phyloP scores from a whole-genome alignment of 2,888 invertebrate genomes.

The Lasius platythorax region DNA sequence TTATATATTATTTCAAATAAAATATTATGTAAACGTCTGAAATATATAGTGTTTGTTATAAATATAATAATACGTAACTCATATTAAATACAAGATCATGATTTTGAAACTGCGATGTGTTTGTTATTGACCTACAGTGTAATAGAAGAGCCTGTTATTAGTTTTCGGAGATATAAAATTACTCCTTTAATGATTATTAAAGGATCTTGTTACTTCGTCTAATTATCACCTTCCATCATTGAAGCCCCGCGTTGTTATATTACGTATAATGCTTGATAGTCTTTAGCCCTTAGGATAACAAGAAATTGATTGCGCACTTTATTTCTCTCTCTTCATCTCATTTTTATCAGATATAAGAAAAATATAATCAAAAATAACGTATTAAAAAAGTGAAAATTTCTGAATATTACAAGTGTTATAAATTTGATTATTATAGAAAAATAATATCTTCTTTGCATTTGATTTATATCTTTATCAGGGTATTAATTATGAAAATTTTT shows the following conservation, averaged over 20 bases:
- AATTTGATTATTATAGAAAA: neutral
- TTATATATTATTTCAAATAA: neutral
- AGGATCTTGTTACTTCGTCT: constrained; percentile 77
- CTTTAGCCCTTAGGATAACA: constrained; percentile 32
- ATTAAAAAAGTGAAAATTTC: neutral
- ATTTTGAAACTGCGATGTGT: constrained; percentile 19
- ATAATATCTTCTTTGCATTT: neutral
- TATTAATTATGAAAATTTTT: neutral
- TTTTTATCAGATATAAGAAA: constrained; percentile 6
- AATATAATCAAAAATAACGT: neutral
- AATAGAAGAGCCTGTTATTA: constrained; percentile 78
- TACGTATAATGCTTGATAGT: constrained; percentile 31
- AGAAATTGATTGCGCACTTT: neutral
- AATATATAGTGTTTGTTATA: neutral
- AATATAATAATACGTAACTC: neutral
- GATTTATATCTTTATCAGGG: neutral
- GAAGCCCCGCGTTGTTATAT: constrained; percentile 44
- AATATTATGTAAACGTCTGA: neutral
- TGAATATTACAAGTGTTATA: neutral
- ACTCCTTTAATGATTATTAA: constrained; percentile 79
- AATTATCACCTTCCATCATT: constrained; percentile 61
- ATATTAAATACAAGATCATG: neutral
- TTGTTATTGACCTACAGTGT: constrained; percentile 78
- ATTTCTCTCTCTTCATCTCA: neutral
- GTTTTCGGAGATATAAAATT: constrained; percentile 81